Evolutionary conservation across 1,140 invertebrate species (phyloP).

Genomic region (Neodiprion fabricii): DNA sequence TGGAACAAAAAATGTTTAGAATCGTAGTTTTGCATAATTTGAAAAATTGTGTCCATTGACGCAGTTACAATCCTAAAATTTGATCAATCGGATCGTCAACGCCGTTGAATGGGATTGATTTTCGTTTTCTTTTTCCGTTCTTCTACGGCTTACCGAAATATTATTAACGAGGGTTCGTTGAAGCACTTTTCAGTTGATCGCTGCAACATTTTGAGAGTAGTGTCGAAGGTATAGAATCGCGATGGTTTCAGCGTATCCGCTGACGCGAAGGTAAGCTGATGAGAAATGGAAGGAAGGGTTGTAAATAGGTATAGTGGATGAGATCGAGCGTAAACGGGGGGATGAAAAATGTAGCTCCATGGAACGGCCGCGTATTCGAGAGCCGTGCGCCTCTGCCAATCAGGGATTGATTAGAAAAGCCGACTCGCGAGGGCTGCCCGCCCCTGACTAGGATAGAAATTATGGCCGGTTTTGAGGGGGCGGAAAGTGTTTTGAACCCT

Average conservation of each 20-base stretch:
- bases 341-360: conserved; percentile 33
- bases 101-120: too few relatives aligned
- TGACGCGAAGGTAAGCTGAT: conserved; percentile 6
- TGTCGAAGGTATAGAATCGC: too few relatives aligned
- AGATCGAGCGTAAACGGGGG: conserved; percentile 23
- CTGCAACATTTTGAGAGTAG: too few relatives aligned
- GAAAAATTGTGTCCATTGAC: too few relatives aligned
- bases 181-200: too few relatives aligned
- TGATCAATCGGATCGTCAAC: too few relatives aligned
- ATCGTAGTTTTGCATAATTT: too few relatives aligned
- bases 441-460: conserved; percentile 13
- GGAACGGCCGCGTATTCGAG: conserved; percentile 23
- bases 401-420: conserved; percentile 48
- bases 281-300: background rate
- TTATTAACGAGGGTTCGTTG: too few relatives aligned
- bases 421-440: conserved; percentile 34
- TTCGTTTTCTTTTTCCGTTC: too few relatives aligned
- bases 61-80: too few relatives aligned
- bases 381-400: conserved; percentile 34
- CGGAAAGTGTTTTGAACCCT: conserved; percentile 42
- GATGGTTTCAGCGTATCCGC: background rate
- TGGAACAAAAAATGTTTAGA: too few relatives aligned
- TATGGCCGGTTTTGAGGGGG: conserved; percentile 19
- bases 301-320: background rate
- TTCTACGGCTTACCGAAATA: too few relatives aligned